phyloP scores from a whole-genome alignment of 2,113 vertebrate species.

The Anolis carolinensis region DNA sequence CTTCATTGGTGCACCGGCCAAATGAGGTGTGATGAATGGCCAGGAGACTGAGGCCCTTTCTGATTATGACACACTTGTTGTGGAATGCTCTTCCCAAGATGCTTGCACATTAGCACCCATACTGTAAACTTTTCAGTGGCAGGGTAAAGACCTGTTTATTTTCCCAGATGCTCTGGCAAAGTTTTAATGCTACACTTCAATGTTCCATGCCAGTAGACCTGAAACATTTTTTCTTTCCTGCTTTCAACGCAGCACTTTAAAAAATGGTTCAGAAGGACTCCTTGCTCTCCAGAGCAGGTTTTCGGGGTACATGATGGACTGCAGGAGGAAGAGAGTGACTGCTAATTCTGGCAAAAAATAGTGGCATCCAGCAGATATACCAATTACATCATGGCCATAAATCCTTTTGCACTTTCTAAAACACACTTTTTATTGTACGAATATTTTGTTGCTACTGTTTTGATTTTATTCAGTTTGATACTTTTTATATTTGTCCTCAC shows the following conservation, averaged over 20 bases:
- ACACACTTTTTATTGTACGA: background rate
- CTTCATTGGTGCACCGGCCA: background rate
- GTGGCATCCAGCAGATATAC: no score
- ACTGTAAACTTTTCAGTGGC: background rate
- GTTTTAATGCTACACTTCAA: background rate
- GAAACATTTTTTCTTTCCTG: no score
- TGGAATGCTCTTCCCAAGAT: background rate
- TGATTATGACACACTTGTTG: background rate
- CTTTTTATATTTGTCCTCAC: background rate
- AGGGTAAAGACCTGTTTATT: background rate
- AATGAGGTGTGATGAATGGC: background rate
- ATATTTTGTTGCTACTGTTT: background rate
- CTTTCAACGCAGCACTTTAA: no score
- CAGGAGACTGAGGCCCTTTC: background rate
- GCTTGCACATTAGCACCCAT: background rate
- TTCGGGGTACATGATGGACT: no score
- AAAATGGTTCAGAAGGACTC: no score
- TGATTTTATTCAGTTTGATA: background rate
- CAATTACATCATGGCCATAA: no score
- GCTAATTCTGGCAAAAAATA: no score
- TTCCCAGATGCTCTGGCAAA: background rate
- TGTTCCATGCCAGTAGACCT: background rate
- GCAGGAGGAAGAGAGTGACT: no score
- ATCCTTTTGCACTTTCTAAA: no score
- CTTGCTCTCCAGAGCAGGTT: no score